phyloP scores from a whole-genome alignment of 2,888 invertebrate species.

The Candidula unifasciata region DNA sequence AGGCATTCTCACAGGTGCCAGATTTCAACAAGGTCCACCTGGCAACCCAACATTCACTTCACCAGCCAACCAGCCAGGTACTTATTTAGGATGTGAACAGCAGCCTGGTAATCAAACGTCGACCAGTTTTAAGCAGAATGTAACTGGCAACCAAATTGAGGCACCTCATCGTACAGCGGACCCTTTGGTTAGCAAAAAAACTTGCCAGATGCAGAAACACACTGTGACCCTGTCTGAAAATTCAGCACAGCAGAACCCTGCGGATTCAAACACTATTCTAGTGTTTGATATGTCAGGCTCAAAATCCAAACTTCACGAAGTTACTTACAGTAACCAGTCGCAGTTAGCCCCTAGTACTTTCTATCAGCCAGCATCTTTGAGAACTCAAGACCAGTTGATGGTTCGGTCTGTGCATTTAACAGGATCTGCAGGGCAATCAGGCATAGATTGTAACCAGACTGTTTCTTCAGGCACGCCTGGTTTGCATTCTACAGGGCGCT shows the following conservation, averaged over 20 bases:
- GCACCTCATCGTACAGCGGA: background rate
- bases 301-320: background rate
- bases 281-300: background rate
- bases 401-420: background rate
- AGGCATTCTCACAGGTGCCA: too few species aligned
- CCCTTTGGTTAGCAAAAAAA: too few species aligned
- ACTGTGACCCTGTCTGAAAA: too few species aligned
- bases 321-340: background rate
- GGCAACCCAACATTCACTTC: too few species aligned
- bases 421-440: background rate
- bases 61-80: too few species aligned
- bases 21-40: too few species aligned
- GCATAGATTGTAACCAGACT: too few species aligned
- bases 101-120: too few species aligned
- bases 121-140: too few species aligned
- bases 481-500: background rate
- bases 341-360: background rate
- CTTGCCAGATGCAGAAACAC: too few species aligned
- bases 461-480: background rate
- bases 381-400: background rate
- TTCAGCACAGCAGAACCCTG: conserved; percentile 10
- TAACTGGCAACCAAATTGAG: too few species aligned
- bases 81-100: too few species aligned
- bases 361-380: background rate
- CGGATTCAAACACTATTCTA: conserved; percentile 23